These are phyloP conservation scores for Gallinago stenura DNA, from an alignment of 2,797 vertebrate genomes.

Conservation along the genomic window DNA sequence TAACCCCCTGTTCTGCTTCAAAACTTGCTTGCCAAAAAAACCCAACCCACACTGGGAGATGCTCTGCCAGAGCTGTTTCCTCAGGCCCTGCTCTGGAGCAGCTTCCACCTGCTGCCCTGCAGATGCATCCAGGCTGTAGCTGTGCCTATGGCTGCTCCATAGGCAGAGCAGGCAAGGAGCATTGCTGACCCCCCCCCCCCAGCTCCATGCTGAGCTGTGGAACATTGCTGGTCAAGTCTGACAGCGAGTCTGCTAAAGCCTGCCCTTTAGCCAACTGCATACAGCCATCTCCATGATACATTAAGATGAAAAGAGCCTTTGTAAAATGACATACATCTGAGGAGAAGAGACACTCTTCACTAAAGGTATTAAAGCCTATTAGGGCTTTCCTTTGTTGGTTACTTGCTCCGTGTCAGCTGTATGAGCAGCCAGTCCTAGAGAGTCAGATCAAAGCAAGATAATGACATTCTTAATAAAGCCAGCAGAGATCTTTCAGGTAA, in stretches of 20 bases:
- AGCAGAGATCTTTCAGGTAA: slow-evolving; percentile 19
- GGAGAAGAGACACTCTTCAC: not conserved
- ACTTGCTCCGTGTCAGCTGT: not conserved
- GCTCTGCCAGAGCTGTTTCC: not conserved
- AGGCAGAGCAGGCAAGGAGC: not conserved
- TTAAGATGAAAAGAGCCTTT: not conserved
- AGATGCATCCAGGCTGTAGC: not conserved
- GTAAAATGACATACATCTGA: not conserved
- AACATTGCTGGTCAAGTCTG: not conserved
- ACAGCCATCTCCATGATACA: not conserved
- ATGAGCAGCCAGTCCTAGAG: not conserved
- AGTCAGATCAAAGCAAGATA: slow-evolving; percentile 26
- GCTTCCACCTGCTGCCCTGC: not conserved
- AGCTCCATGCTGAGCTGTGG: rapidly evolving
- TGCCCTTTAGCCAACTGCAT: not conserved
- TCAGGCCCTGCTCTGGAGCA: not conserved
- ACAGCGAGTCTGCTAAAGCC: not conserved
- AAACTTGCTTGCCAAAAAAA: not conserved
- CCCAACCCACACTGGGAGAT: not conserved
- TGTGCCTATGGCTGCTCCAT: not conserved
- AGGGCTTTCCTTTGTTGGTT: slow-evolving; percentile 1
- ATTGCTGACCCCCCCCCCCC: not conserved
- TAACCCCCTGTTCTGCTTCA: not conserved
- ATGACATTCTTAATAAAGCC: not conserved
- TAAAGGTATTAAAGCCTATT: not conserved